Evolutionary conservation across 2,888 invertebrate genomes (phyloP), one percentile per base, ranked within the genome.

Genomic region (Harmothoe impar): DNA sequence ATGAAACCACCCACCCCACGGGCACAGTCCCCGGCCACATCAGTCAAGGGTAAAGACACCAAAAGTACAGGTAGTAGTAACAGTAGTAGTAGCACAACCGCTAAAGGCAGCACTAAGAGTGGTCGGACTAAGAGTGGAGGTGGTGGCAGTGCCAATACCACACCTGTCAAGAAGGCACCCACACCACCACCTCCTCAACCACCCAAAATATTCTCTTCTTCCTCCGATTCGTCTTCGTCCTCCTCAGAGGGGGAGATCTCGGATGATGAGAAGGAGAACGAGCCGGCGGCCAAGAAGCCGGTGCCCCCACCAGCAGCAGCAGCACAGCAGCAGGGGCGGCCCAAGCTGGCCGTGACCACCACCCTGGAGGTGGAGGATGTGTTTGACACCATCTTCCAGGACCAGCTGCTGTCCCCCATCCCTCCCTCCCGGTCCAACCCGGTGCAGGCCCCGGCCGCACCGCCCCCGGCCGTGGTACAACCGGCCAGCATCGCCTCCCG

Each of bases 81-180:
- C 12, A 5, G 17, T 12, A 25, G 72, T 25, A n/a, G 35, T 17
- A 23, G 0, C 23, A 81, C 81, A 17, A 17, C 81, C 12, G 0
- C 33, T 33, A 35, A n/a, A 7, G 43, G 81, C 72, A 72, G 72
- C 25, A 84, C 17, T 31, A 54, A 54, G 17, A 54, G 86, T 25
- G 86, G 54, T 20, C 86, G 86, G 86, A 86, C 86, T 86, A 86
- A 86, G 31, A 23, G 54, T 33, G 52, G 31, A 33, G 33, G 23
- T 23, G 43, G 84, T 29, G 43, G 25, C 43, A 33, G 35, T 81
- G 81, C 35, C 15, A 81, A 81, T 10, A 81, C 33, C 15, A 54
- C 86, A 10, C 86, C 86, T 54, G 84, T 43, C 5, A 84, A 43
- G 33, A 52, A 25, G 15, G 43, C 35, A 15, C 35, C 33, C 35